Conservation (phyloP, 2,888 invertebrate genomes). For the Serrognathus titanus region DNA sequence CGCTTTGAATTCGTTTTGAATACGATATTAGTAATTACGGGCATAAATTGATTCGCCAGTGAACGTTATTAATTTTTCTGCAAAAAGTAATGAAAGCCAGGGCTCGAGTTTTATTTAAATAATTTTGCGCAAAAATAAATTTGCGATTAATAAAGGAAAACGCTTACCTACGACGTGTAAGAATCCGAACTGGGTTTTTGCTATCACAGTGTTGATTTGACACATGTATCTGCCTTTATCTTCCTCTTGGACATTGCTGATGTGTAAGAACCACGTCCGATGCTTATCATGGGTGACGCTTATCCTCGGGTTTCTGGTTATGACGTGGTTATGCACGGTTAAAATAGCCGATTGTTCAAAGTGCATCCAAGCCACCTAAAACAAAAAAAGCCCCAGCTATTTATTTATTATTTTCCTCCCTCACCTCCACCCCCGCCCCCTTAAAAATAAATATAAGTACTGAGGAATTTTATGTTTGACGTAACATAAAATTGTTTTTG, state of each 20-base stretch:
- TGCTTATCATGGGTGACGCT: constrained; percentile 91
- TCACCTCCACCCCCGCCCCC: neutral
- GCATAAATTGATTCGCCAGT: too few relatives aligned
- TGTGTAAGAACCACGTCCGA: constrained; percentile 89
- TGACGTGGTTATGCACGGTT: constrained; percentile 91
- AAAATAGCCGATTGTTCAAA: constrained; percentile 91
- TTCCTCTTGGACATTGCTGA: constrained; percentile 86
- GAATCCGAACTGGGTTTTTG: constrained; percentile 90
- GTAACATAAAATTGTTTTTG: too few relatives aligned
- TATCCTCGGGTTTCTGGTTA: constrained; percentile 87
- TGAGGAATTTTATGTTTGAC: too few relatives aligned
- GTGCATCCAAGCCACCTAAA: constrained; percentile 94
- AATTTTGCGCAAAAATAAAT: neutral
- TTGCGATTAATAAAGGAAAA: neutral
- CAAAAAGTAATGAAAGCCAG: too few relatives aligned
- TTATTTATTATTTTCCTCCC: neutral
- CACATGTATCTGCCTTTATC: constrained; percentile 93
- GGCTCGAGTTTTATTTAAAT: too few relatives aligned
- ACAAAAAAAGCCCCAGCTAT: constrained; percentile 20
- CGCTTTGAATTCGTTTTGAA: too few relatives aligned
- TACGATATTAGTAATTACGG: too few relatives aligned
- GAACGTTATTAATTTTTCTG: too few relatives aligned
- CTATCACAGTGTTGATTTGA: constrained; percentile 89
- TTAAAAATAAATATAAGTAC: neutral
- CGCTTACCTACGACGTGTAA: constrained; percentile 85